Conservation (phyloP, 2,888 invertebrate species). For the Agapetus fuscipes region DNA sequence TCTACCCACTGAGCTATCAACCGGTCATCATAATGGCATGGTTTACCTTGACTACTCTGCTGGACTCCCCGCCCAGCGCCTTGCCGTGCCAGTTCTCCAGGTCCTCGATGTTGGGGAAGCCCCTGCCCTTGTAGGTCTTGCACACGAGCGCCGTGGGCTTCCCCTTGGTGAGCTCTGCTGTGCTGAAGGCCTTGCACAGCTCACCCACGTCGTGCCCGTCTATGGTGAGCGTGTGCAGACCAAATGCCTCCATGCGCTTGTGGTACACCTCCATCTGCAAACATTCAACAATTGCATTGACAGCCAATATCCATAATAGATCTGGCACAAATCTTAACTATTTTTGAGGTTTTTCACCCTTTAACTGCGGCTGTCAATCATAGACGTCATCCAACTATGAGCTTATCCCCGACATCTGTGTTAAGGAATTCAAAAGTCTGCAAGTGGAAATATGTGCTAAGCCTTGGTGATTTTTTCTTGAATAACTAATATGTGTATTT, state of each 20-base stretch:
- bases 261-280: constrained; percentile 66
- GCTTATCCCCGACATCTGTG: too few species aligned
- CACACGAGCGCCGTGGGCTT: constrained; percentile 90
- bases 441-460: too few species aligned
- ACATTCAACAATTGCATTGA: too few species aligned
- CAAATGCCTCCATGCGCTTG: constrained; percentile 80
- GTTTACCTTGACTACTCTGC: constrained; percentile 39
- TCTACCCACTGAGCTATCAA: too few species aligned
- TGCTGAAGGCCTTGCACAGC: constrained; percentile 79
- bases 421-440: too few species aligned
- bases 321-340: neutral
- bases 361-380: neutral
- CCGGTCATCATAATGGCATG: too few species aligned
- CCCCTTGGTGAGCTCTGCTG: constrained; percentile 62
- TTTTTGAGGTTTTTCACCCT: neutral
- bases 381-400: too few species aligned
- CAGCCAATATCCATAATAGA: neutral
- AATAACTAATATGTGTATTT: too few species aligned
- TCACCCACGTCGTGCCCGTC: constrained; percentile 96
- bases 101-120: constrained; percentile 86
- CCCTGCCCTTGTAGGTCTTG: constrained; percentile 92
- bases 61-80: constrained; percentile 76
- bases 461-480: too few species aligned
- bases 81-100: constrained; percentile 97
- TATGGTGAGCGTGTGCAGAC: constrained; percentile 81